Percentiles rank a stretch among this genome's conserved stretches.
These are phyloP conservation scores for Stramonita haemastoma DNA, from an alignment of 2,888 invertebrate species.

Conservation along the genomic window DNA sequence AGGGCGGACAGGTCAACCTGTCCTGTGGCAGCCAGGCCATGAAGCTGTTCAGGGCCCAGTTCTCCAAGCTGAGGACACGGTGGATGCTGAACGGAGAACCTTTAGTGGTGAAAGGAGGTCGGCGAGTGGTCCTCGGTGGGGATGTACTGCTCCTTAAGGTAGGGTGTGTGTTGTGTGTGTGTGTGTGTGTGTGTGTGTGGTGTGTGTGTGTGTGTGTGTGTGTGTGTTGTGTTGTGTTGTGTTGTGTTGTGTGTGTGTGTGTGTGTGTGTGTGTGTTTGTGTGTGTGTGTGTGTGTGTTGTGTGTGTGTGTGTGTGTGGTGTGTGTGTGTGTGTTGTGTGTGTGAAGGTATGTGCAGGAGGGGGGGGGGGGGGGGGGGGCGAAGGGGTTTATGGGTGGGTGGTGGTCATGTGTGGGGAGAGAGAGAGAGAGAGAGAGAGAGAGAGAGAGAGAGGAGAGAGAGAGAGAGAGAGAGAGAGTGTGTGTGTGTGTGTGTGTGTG, in stretches of 20 bases:
- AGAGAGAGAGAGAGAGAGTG: no score
- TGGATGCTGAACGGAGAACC: constrained; percentile 59
- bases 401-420: no score
- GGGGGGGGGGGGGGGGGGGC: no score
- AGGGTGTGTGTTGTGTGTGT: neutral
- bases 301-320: no score
- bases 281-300: no score
- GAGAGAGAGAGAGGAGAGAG: no score
- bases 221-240: neutral
- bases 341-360: neutral
- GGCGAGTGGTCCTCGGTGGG: neutral
- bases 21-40: constrained; percentile 59
- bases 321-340: no score
- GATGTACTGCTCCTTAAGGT: neutral
- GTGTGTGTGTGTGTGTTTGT: neutral
- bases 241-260: neutral
- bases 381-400: neutral
- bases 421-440: no score
- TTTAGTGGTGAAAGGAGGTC: constrained; percentile 13
- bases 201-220: neutral
- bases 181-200: neutral
- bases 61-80: constrained; percentile 62
- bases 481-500: no score
- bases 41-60: constrained; percentile 54
- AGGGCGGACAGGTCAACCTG: constrained; percentile 57